Base-by-base conservation (phyloP, 2,888 invertebrate genomes). In the Tetheella fluctuosa region DNA sequence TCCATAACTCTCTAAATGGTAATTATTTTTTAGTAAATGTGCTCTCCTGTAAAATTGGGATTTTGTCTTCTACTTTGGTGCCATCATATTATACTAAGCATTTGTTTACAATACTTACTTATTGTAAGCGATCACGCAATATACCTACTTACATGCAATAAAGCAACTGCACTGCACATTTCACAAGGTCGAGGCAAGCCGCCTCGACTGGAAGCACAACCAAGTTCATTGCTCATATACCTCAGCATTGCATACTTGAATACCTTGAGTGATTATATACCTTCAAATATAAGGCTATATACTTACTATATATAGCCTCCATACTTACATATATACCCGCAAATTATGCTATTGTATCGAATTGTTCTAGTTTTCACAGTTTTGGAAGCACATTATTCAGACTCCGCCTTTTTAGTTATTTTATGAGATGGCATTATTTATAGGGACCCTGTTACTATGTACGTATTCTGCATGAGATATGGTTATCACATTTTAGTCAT, bases 191-290 rank as follows among this genome's bases (percentile, higher is more conserved):
- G 80, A 81, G 83, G 82, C 72, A 56, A 80, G 54, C 77, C 60
- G 67, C 63, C 54, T 63, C 64, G 17, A 48, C 15, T 48, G 17
- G 65, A 60, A 59, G 58, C 64, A 62, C 52, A 59, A 63, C 63
- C 80, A 79, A 83, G 85, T 84, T 85, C 84, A 85, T 76, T 83
- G 83, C 75, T 74, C 70, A 74, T 70, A 65, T 61, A 63, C 64
- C 61, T 59, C 63, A 63, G 57, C 58, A 66, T 63, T 57, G 59
- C 52, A 55, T 59, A 58, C 59, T 59, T 52, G 58, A 23, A 42
- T 20, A 57, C 72, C 71, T 69, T 72, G 70, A 48, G 23, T 62
- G 52, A 61, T 64, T 39, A 66, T 67, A 66, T 66, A 53, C 42
- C 12, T 56, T 52, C 37, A 54, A 59, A n/a, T n/a, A n/a, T n/a